These are phyloP conservation scores for Riptortus pedestris DNA, from an alignment of 1,140 invertebrate genomes.

Conservation along the genomic window DNA sequence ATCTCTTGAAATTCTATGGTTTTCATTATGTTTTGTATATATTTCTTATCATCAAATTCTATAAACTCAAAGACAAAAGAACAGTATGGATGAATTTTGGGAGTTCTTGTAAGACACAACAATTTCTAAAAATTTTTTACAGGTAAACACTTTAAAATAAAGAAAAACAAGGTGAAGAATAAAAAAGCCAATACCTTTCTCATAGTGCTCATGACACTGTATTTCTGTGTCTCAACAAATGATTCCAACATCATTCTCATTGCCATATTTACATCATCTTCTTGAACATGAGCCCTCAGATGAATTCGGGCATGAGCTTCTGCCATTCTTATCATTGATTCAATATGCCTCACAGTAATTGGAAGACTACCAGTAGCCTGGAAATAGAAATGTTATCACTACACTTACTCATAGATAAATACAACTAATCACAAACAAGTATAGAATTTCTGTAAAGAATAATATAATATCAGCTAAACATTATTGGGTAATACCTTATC, in stretches of 20 bases:
- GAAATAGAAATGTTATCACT: conserved; percentile 24
- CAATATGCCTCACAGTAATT: conserved; percentile 96
- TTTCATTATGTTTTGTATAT: too few species aligned
- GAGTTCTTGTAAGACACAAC: too few species aligned
- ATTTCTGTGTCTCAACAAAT: conserved; percentile 98
- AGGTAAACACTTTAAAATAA: too few species aligned
- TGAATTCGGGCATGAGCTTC: conserved; percentile 96
- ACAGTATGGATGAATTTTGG: too few species aligned
- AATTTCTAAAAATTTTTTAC: too few species aligned
- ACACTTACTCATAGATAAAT: background rate
- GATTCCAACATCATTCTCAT: conserved; percentile 94
- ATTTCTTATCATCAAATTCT: too few species aligned
- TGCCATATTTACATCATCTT: conserved; percentile 95
- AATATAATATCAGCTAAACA: background rate
- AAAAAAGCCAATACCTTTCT: conserved; percentile 50
- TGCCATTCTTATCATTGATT: conserved; percentile 94
- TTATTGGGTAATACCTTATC: background rate
- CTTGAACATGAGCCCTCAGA: conserved; percentile 81
- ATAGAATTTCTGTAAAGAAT: background rate
- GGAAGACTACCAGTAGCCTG: conserved; percentile 89
- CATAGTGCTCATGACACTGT: conserved; percentile 94
- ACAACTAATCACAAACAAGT: background rate
- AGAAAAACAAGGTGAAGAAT: background rate
- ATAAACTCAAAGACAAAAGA: too few species aligned
- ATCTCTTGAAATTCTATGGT: too few species aligned